Evolutionary conservation across 2,888 invertebrate genomes (phyloP).

Genomic region (Morpho helenor): DNA sequence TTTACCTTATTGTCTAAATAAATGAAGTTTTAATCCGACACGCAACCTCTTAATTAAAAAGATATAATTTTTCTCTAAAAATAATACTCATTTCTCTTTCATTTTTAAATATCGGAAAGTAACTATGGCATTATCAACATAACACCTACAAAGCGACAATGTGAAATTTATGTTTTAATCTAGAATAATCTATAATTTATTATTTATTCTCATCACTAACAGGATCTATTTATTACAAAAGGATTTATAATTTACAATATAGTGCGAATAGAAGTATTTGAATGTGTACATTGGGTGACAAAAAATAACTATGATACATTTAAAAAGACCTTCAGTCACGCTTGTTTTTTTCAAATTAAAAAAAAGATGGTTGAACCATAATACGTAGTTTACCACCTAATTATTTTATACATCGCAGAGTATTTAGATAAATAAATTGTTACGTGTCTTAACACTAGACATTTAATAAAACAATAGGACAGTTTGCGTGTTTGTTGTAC

Average conservation of each 20-base stretch:
- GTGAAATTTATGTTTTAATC: slow-evolving; percentile 47
- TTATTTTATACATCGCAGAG: slow-evolving; percentile 15
- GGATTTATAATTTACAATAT: slow-evolving; percentile 57
- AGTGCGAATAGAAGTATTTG: slow-evolving; percentile 62
- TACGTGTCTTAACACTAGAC: not conserved
- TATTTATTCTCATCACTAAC: slow-evolving; percentile 50
- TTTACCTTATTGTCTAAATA: slow-evolving; percentile 79
- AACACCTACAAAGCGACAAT: slow-evolving; percentile 67
- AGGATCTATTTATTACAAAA: slow-evolving; percentile 57
- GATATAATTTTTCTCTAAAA: slow-evolving; percentile 78
- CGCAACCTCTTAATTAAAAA: slow-evolving; percentile 70
- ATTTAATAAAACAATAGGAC: not conserved
- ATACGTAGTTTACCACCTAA: slow-evolving; percentile 6
- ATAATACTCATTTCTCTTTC: slow-evolving; percentile 64
- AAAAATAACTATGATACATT: slow-evolving; percentile 54
- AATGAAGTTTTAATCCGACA: slow-evolving; percentile 76
- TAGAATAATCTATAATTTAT: slow-evolving; percentile 51
- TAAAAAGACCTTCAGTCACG: slow-evolving; percentile 40
- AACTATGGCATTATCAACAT: slow-evolving; percentile 66
- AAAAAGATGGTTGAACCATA: slow-evolving; percentile 21
- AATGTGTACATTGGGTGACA: slow-evolving; percentile 65
- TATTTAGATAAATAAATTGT: slow-evolving; percentile 15
- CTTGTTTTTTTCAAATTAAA: slow-evolving; percentile 14
- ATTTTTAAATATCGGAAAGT: slow-evolving; percentile 54
- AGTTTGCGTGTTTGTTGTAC: not conserved